Base-by-base conservation (phyloP, 2,797 vertebrate species). In the Danio tinwini region DNA sequence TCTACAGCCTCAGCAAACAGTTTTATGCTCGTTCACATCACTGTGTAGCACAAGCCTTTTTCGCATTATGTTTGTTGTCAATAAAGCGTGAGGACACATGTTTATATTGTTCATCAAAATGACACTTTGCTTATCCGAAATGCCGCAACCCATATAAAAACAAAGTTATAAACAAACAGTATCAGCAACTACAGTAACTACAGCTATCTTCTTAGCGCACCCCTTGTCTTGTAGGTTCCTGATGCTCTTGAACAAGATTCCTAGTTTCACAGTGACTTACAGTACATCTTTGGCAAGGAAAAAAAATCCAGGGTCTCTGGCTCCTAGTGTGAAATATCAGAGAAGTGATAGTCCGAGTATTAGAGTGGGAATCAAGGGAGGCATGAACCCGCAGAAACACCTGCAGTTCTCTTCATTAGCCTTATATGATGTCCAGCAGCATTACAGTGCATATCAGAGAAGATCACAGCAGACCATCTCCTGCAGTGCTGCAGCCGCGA, bases 391-490 rank as follows among this genome's bases (percentile, higher is more conserved):
- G 16, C 4, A 6, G 63, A 62, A 74, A 75, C 59, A 71, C 68
- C 70, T 63, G 12, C 64, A 77, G 52, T 76, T 82, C 74, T 76
- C 45, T 45, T 83, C 67, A 85, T 87, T 84, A 87, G 72, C 6
- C 67, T 63, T 75, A 29, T 29, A 29, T 70, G 47, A 52, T 70
- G 72, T 70, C 73, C 75, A 74, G 64, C 64, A 75, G 63, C 29
- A 83, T 83, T 77, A 78, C 50, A 75, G 58, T 74, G 67, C 82
- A 76, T 83, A 73, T 73, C 61, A 56, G 64, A 63, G 69, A 74
- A 86, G 78, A 86, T 86, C 80, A 86, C 45, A 84, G 80, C 68
- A n/a, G 58, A 17, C 13, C 56, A 63, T 78, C 39, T 74, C 50
- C 59, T 52, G 83, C 61, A 55, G 50, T 21, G 65, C 70, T 53